A percentile compares a stretch with the other conserved stretches of the same genome.
Conservation (phyloP, 2,888 invertebrate species). For the Crematogaster levior region DNA sequence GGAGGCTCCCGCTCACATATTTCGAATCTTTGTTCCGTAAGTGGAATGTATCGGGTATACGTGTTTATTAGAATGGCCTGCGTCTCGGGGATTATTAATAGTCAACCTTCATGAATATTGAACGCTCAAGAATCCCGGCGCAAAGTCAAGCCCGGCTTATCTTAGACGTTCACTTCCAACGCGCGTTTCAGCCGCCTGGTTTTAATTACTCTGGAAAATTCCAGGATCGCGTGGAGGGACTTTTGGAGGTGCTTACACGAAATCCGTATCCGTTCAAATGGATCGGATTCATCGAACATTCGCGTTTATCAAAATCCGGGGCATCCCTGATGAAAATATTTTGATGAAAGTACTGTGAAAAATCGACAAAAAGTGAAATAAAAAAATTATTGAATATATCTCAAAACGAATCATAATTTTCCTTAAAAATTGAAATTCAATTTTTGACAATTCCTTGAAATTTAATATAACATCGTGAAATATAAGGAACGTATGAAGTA, state of each 20-base stretch:
- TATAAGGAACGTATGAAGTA: too few species aligned
- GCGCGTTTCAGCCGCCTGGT: constrained; percentile 5
- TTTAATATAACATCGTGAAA: too few species aligned
- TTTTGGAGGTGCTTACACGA: not conserved
- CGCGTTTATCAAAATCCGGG: not conserved
- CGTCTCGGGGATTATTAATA: constrained; percentile 81
- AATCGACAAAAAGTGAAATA: too few species aligned
- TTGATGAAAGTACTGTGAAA: too few species aligned
- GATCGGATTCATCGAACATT: not conserved
- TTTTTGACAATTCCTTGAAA: too few species aligned
- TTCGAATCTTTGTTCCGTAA: constrained; percentile 40
- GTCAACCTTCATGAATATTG: constrained; percentile 84
- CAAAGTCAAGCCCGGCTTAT: constrained; percentile 58
- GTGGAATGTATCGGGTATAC: constrained; percentile 38
- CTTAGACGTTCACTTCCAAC: constrained; percentile 51
- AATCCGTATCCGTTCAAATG: not conserved
- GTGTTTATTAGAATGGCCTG: constrained; percentile 79
- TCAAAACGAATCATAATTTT: too few species aligned
- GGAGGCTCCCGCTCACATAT: constrained; percentile 1
- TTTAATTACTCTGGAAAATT: constrained; percentile 48
- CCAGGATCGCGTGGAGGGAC: constrained; percentile 1
- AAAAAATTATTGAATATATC: too few species aligned
- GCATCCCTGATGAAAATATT: too few species aligned
- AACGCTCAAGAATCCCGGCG: constrained; percentile 79
- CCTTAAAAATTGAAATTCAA: too few species aligned